phyloP scores from a whole-genome alignment of 2,888 invertebrate species.

The Cerastoderma edule region DNA sequence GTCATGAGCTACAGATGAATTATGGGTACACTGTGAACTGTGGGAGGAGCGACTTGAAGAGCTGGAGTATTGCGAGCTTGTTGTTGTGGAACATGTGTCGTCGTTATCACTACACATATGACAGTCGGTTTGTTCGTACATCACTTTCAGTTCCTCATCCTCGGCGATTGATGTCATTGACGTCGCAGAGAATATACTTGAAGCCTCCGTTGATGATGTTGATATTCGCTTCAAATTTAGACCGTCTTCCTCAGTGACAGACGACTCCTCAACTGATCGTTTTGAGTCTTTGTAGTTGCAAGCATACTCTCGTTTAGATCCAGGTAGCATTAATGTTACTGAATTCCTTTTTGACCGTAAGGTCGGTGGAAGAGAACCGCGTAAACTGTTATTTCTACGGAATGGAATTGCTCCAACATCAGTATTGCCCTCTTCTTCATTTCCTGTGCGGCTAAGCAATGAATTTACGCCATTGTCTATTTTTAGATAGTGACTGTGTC shows the following conservation, averaged over 20 bases:
- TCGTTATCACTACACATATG: constrained; percentile 61
- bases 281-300: constrained; percentile 62
- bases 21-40: constrained; percentile 43
- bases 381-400: constrained; percentile 58
- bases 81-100: constrained; percentile 49
- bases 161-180: constrained; percentile 69
- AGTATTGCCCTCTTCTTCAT: constrained; percentile 49
- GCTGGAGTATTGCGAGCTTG: constrained; percentile 53
- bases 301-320: constrained; percentile 61
- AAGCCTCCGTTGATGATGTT: constrained; percentile 67
- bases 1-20: constrained; percentile 30
- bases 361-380: constrained; percentile 60
- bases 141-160: constrained; percentile 46
- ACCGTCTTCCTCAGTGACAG: constrained; percentile 55
- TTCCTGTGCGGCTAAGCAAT: constrained; percentile 60
- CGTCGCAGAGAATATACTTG: constrained; percentile 63
- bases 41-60: constrained; percentile 45
- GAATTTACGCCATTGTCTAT: constrained; percentile 63
- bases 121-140: constrained; percentile 50
- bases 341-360: constrained; percentile 50
- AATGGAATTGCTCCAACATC: constrained; percentile 64
- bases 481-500: constrained; percentile 67
- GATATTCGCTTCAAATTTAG: constrained; percentile 65
- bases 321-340: constrained; percentile 61
- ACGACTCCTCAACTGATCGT: constrained; percentile 61